These are phyloP conservation scores for Zophobas atratus DNA, from an alignment of 1,140 invertebrate species.

Conservation along the genomic window DNA sequence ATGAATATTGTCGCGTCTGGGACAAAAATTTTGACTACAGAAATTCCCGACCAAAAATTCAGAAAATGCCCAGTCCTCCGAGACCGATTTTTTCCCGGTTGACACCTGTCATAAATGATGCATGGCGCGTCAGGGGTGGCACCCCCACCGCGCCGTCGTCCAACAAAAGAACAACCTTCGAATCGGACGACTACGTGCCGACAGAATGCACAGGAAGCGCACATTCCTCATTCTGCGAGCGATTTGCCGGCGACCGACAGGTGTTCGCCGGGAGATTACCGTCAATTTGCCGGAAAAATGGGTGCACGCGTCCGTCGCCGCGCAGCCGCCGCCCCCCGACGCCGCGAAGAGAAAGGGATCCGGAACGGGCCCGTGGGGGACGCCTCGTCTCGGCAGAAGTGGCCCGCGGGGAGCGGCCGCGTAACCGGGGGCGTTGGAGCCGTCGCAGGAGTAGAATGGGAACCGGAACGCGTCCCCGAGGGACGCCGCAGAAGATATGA, in stretches of 20 bases:
- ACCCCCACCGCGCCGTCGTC: not conserved
- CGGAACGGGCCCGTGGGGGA: not conserved
- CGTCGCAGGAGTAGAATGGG: too few species aligned
- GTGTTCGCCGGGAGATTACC: conserved; percentile 2
- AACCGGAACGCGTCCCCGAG: too few species aligned
- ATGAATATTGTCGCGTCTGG: too few species aligned
- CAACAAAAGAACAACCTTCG: conserved; percentile 10
- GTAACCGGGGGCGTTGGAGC: too few species aligned
- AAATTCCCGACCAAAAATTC: too few species aligned
- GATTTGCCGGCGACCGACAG: conserved; percentile 5
- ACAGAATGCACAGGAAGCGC: conserved; percentile 26
- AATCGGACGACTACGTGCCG: conserved; percentile 33
- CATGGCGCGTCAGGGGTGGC: conserved; percentile 39
- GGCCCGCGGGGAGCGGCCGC: too few species aligned
- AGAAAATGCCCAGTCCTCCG: too few species aligned
- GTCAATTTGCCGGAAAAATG: conserved; percentile 1
- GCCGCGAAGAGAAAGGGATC: too few species aligned
- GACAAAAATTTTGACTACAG: too few species aligned
- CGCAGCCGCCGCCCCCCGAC: not conserved
- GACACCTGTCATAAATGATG: conserved; percentile 49
- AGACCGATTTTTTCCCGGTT: conserved; percentile 29
- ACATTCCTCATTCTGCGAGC: not conserved
- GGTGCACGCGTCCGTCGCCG: not conserved
- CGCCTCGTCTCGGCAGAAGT: not conserved
- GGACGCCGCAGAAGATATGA: too few species aligned